Evolutionary conservation across 2,113 vertebrate genomes (phyloP), one percentile per base, ranked within the genome.

Genomic region (Genyomyrus donnyi): DNA sequence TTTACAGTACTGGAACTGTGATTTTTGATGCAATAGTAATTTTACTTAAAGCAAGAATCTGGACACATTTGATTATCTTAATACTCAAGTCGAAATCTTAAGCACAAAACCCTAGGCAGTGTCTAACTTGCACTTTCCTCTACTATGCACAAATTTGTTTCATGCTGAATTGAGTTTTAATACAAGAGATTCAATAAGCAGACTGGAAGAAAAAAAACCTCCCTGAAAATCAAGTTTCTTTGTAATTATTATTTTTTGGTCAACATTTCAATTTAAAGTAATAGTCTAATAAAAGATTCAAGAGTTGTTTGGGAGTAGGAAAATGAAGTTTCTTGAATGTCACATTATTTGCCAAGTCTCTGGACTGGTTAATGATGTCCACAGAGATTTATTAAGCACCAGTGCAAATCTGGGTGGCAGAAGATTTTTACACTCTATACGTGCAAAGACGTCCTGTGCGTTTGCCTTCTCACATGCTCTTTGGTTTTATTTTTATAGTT

Each of bases 31-130:
- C 50, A 5, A 58, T 21, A 24, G 19, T 58, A 58, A 90, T 93
- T 93, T 93, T 87, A 89, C 90, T 92, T 90, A 92, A 27, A 17
- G 27, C 70, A 35, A 39, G 4, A 77, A 11, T 31, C 70, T 17
- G 35, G 70, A 77, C 27, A 77, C 10, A 19, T 77, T 8, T 58
- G 21, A 58, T 58, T 58, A n/a, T 58, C 53, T 24, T 24, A 58
- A 21, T 21, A 56, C 52, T 56, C 52, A 56, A 58, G 5, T 58
- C 0, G 7, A 58, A 58, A 58, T 58, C 21, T 58, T 58, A 58
- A 6, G 24, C 56, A 58, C 21, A 24, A 24, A 58, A 58, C 21
- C 35, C 3, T 24, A 42, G 13, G 42, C 83, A 48, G 17, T 48
- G 17, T 10, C 19, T 56, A 21, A 56, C 17, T 53, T 56, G 1